These are phyloP conservation scores for Coendou prehensilis DNA, from an alignment of 2,797 vertebrate genomes.

Conservation along the genomic window DNA sequence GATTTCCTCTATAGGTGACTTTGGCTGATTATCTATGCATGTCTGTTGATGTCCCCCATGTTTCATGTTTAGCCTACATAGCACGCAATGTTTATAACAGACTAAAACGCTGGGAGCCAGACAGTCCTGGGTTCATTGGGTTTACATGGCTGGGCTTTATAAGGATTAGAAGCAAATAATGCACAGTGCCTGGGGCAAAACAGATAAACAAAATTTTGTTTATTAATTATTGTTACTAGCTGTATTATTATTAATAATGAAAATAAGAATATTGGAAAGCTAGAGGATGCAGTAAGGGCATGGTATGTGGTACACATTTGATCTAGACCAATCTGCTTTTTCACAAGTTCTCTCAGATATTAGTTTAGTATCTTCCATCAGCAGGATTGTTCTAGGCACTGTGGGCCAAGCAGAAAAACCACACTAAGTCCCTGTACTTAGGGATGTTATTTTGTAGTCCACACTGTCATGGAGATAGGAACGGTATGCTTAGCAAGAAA, in stretches of 20 bases:
- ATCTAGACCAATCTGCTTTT: conserved; percentile 8
- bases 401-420: neutral
- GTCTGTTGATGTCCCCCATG: neutral
- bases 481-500: neutral
- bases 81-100: conserved; percentile 21
- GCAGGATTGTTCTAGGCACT: neutral
- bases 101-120: conserved; percentile 14
- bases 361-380: conserved; percentile 6
- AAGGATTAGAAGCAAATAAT: conserved; percentile 62
- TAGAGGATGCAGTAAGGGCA: neutral
- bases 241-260: neutral
- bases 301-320: neutral
- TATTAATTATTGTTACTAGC: neutral
- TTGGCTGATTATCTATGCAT: neutral
- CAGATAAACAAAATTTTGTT: conserved; percentile 18
- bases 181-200: conserved; percentile 49
- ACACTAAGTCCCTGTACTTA: neutral
- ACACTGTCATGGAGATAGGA: neutral
- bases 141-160: conserved; percentile 69
- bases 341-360: conserved; percentile 15
- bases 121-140: conserved; percentile 9
- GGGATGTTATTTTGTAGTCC: neutral
- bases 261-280: neutral
- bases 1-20: neutral
- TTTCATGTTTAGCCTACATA: neutral